Evolutionary conservation across 2,113 vertebrate species (phyloP).

Genomic region (Eudorcas thomsonii): DNA sequence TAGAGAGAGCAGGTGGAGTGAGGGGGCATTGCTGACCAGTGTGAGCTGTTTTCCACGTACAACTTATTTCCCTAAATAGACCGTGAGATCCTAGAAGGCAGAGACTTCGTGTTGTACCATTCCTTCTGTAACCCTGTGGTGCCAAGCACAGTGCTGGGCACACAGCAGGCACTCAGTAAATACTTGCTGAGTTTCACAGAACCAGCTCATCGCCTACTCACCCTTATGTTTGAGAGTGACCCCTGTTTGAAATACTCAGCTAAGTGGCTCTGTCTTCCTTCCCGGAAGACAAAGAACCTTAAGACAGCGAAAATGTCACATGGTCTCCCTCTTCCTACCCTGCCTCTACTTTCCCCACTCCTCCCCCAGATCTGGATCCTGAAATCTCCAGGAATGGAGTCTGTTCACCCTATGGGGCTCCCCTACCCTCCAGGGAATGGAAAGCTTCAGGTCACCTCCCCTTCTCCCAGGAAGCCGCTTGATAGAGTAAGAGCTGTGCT

Average conservation of each 20-base stretch:
- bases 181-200: background rate
- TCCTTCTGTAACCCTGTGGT: background rate
- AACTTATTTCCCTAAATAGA: background rate
- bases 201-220: background rate
- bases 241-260: background rate
- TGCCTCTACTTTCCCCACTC: background rate
- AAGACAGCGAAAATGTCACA: background rate
- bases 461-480: background rate
- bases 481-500: background rate
- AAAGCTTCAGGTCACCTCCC: background rate
- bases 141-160: background rate
- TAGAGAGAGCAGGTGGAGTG: constrained; percentile 62
- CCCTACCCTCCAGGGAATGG: background rate
- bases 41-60: background rate
- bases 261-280: background rate
- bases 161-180: background rate
- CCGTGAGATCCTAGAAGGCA: background rate
- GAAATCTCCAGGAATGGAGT: background rate
- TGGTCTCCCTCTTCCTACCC: background rate
- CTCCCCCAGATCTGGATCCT: background rate
- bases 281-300: constrained; percentile 16
- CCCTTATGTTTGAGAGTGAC: background rate
- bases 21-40: background rate
- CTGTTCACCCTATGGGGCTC: background rate
- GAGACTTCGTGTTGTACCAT: background rate